Conservation (phyloP, 2,888 invertebrate species). For the Pecten maximus region DNA sequence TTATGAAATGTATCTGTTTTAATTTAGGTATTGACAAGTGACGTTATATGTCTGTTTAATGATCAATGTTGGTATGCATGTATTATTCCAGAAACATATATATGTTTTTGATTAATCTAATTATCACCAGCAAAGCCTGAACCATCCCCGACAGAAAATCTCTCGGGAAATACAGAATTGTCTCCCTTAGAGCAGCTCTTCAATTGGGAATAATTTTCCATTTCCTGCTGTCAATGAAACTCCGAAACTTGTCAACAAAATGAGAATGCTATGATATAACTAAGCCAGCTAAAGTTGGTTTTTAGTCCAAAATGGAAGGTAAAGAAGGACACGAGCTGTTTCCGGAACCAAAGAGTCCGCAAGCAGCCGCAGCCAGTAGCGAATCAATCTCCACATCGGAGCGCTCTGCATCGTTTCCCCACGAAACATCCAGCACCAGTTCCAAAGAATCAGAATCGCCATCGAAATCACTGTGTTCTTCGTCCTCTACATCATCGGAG, state of each 20-base stretch:
- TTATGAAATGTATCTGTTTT: too few relatives aligned
- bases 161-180: background rate
- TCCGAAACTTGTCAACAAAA: background rate
- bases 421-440: constrained; percentile 68
- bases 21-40: too few relatives aligned
- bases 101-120: too few relatives aligned
- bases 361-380: constrained; percentile 54
- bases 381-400: constrained; percentile 69
- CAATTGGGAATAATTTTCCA: background rate
- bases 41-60: too few relatives aligned
- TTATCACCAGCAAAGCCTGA: too few relatives aligned
- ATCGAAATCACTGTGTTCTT: constrained; percentile 79
- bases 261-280: background rate
- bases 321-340: background rate
- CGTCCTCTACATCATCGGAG: constrained; percentile 80
- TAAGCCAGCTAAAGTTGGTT: background rate
- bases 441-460: constrained; percentile 75
- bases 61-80: too few relatives aligned
- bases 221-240: constrained; percentile 19
- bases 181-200: background rate
- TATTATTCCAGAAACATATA: too few relatives aligned
- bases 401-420: constrained; percentile 64
- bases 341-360: background rate
- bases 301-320: background rate
- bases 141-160: too few relatives aligned